Conservation (phyloP, 2,888 invertebrate species). For the Coremacera marginata region DNA sequence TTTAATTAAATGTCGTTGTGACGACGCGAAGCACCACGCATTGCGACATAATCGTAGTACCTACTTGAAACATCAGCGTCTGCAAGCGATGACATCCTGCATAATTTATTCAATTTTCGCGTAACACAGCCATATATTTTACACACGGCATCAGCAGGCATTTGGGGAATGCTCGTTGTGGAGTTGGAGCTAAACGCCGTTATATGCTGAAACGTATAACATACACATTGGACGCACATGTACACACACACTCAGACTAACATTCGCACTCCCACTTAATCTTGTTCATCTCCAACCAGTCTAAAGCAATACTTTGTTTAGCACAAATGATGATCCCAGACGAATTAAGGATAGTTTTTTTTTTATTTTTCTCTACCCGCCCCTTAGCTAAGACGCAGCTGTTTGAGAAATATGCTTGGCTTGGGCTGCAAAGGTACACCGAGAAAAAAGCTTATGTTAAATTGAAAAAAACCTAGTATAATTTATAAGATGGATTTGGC, state of each 20-base stretch:
- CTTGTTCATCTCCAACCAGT: slow-evolving; percentile 10
- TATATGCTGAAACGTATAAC: not conserved
- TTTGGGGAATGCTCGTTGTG: too few relatives aligned
- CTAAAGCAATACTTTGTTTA: slow-evolving; percentile 46
- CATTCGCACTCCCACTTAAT: not conserved
- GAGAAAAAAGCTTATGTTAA: too few relatives aligned
- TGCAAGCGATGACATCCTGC: slow-evolving; percentile 21
- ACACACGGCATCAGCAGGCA: not conserved
- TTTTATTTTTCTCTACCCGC: slow-evolving; percentile 52
- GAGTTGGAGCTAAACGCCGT: not conserved
- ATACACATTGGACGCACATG: slow-evolving; percentile 5
- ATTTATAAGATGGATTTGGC: too few relatives aligned
- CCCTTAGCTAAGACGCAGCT: too few relatives aligned
- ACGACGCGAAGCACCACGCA: slow-evolving; percentile 34
- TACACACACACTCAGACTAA: not conserved
- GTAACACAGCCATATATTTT: not conserved
- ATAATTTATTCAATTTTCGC: slow-evolving; percentile 42
- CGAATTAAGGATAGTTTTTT: slow-evolving; percentile 52
- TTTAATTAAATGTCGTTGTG: slow-evolving; percentile 62
- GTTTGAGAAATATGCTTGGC: not conserved
- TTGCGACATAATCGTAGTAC: not conserved
- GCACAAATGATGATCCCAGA: slow-evolving; percentile 63
- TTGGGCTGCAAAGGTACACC: not conserved
- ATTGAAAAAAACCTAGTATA: too few relatives aligned
- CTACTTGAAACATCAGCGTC: not conserved